Base-by-base conservation (phyloP, 2,113 vertebrate genomes). In the Panurus biarmicus region DNA sequence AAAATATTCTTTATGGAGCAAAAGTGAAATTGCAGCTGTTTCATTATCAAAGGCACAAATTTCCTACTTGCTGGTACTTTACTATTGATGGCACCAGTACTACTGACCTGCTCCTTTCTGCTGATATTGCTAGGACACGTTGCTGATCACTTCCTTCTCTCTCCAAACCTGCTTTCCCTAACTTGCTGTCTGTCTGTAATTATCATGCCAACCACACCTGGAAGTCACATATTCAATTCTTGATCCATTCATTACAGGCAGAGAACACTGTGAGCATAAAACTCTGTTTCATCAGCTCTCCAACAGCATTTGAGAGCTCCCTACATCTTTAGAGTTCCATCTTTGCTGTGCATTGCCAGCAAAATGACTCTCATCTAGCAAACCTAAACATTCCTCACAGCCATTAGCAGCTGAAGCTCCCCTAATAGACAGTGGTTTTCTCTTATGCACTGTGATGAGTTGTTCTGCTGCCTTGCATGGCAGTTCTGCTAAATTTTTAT, bases 401-500 rank as follows among this genome's bases (percentile, higher is more conserved):
- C 29, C 54, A 75, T 73, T 62, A 65, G 50, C 74, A 89, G 31
- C 50, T 78, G 71, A 84, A 89, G 51, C 33, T 89, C 45, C 75
- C 47, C n/a, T 85, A 79, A 44, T 18, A 89, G 53, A 53, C 25
- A 31, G 21, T 20, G 6, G 0, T 57, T 42, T 89, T 74, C 79
- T 57, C 66, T 78, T 28, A 14, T 57, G 23, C 25, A 6, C 40
- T 58, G 24, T 90, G 80, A 87, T 89, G 85, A 72, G 85, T 83
- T 87, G 60, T 94, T 95, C 92, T 73, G 23, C 47, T 91, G 83
- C 66, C 35, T 85, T 85, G 51, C 58, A 89, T 87, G 70, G 74
- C 56, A 95, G 42, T 87, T 91, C 45, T 91, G 74, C 62, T 83
- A 83, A 79, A 94, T 89, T 95, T 91, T 87, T 95, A 91, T 87